A percentile compares a stretch with the other conserved stretches of the same genome.
Conservation (phyloP, 2,888 invertebrate species). For the Chrysolina oricalcia region DNA sequence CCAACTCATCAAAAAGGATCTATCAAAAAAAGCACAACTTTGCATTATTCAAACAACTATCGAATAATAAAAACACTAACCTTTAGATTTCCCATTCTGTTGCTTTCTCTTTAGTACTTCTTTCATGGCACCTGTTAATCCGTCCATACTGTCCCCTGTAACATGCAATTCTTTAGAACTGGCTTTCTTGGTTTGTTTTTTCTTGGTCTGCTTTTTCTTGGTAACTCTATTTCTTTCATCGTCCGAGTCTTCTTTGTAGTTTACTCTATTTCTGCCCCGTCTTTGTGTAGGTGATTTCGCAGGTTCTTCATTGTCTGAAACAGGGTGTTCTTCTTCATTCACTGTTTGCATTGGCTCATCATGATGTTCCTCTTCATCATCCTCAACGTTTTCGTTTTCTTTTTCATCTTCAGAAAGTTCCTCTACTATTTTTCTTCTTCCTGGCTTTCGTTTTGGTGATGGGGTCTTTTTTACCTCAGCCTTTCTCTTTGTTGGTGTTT, state of each 20-base stretch:
- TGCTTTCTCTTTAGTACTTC: slow-evolving; percentile 52
- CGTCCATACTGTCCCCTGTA: slow-evolving; percentile 36
- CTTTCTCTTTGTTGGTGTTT: slow-evolving; percentile 41
- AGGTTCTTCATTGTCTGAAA: slow-evolving; percentile 14
- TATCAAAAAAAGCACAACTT: too few species aligned
- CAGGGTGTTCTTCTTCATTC: not conserved
- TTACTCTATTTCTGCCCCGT: slow-evolving; percentile 27
- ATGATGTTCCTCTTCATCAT: slow-evolving; percentile 24
- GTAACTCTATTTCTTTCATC: slow-evolving; percentile 27
- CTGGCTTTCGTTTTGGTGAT: slow-evolving; percentile 43
- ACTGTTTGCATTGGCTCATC: slow-evolving; percentile 11
- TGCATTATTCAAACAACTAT: too few species aligned
- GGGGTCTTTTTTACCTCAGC: slow-evolving; percentile 20
- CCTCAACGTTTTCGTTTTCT: slow-evolving; percentile 37
- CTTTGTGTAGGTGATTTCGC: not conserved
- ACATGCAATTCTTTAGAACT: slow-evolving; percentile 32
- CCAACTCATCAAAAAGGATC: too few species aligned
- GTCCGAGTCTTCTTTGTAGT: slow-evolving; percentile 27
- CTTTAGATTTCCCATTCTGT: slow-evolving; percentile 44
- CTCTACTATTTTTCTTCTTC: slow-evolving; percentile 38
- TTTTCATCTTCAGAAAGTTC: slow-evolving; percentile 42
- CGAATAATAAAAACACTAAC: not conserved
- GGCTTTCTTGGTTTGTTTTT: slow-evolving; percentile 23
- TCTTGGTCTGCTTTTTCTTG: slow-evolving; percentile 20
- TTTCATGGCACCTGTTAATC: slow-evolving; percentile 57